Evolutionary conservation across 2,888 invertebrate species (phyloP).

Genomic region (Troglohyphantes excavatus): DNA sequence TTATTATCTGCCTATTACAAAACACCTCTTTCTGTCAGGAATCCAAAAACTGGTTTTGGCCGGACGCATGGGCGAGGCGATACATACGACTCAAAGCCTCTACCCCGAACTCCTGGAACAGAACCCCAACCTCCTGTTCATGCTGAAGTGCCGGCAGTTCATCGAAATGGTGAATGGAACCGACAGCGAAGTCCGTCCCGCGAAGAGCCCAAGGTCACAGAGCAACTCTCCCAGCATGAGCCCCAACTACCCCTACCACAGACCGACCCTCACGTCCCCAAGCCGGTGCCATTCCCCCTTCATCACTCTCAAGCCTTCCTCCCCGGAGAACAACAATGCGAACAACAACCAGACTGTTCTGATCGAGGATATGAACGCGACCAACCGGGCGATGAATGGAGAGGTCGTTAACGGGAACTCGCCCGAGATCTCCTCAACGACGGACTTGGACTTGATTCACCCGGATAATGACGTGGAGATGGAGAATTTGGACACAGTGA

Average conservation of each 20-base stretch:
- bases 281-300: slow-evolving; percentile 62
- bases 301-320: slow-evolving; percentile 73
- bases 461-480: slow-evolving; percentile 80
- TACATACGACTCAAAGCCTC: slow-evolving; percentile 92
- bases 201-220: slow-evolving; percentile 82
- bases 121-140: slow-evolving; percentile 95
- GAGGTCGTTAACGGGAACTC: slow-evolving; percentile 80
- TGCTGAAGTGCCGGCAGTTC: slow-evolving; percentile 98
- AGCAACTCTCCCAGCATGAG: slow-evolving; percentile 82
- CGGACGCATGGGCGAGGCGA: slow-evolving; percentile 97
- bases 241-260: slow-evolving; percentile 81
- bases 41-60: slow-evolving; percentile 95
- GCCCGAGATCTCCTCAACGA: slow-evolving; percentile 26
- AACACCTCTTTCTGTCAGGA: slow-evolving; percentile 85
- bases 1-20: too few species aligned
- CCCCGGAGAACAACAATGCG: slow-evolving; percentile 58
- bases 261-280: slow-evolving; percentile 48
- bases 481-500: slow-evolving; percentile 78
- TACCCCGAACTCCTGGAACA: slow-evolving; percentile 97
- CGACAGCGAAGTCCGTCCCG: slow-evolving; percentile 87
- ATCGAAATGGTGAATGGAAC: slow-evolving; percentile 97
- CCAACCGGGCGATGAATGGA: slow-evolving; percentile 85
- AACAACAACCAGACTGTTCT: slow-evolving; percentile 35
- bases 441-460: slow-evolving; percentile 50
- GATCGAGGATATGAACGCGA: slow-evolving; percentile 85